phyloP scores from a whole-genome alignment of 2,113 vertebrate genomes.

The Genyomyrus donnyi region DNA sequence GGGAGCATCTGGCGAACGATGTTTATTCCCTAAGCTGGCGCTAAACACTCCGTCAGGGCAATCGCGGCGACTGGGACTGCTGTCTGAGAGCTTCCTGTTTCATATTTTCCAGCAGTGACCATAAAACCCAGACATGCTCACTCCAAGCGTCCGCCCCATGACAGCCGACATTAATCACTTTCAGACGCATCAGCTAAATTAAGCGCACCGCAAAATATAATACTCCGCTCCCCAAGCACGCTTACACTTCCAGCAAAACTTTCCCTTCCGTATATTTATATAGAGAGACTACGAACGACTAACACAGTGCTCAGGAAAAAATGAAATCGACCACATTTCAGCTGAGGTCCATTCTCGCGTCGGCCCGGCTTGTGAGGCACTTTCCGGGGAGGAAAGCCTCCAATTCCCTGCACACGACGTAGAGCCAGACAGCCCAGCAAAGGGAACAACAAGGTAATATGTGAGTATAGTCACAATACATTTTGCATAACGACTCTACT shows the following conservation, averaged over 20 bases:
- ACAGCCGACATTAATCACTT: conserved; percentile 6
- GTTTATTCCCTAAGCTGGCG: neutral
- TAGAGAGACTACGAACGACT: neutral
- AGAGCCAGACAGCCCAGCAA: neutral
- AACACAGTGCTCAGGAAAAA: neutral
- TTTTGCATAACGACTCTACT: neutral
- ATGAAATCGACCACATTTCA: neutral
- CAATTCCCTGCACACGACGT: neutral
- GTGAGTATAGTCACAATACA: neutral
- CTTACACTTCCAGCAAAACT: neutral
- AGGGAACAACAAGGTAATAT: neutral
- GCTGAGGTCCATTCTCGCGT: neutral
- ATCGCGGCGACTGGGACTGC: neutral
- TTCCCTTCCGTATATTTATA: neutral
- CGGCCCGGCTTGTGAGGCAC: neutral
- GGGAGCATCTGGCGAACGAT: neutral
- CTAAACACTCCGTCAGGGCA: neutral
- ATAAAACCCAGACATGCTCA: neutral
- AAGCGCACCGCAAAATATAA: neutral
- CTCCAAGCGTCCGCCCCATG: neutral
- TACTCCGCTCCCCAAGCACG: neutral
- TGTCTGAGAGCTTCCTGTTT: neutral
- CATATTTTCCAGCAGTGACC: neutral
- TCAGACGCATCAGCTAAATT: neutral
- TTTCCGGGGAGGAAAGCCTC: neutral